Conservation (phyloP, 1,140 invertebrate species). For the Drosophila tsacasi region DNA sequence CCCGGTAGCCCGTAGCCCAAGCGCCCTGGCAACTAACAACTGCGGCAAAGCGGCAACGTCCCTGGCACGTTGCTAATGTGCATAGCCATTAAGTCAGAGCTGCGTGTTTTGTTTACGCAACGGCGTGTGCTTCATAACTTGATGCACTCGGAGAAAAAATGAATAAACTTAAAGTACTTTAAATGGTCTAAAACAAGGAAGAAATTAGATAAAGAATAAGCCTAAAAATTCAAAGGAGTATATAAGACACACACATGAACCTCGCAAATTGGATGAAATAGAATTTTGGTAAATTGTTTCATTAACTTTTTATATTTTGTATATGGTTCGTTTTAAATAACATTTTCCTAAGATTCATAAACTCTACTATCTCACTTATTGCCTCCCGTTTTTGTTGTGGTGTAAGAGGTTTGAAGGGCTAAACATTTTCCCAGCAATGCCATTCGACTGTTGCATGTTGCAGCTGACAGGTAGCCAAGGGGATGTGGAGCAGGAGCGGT, state of each 20-base stretch:
- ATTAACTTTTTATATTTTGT: not conserved
- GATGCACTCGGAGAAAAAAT: not conserved
- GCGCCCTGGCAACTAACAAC: constrained; percentile 13
- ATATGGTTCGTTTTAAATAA: no score
- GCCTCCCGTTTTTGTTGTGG: not conserved
- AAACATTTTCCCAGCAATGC: constrained; percentile 40
- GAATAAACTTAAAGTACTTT: not conserved
- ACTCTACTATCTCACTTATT: not conserved
- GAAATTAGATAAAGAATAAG: not conserved
- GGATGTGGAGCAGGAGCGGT: constrained; percentile 14
- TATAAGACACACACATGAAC: no score
- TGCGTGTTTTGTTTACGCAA: constrained; percentile 84
- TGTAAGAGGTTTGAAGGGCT: constrained; percentile 7
- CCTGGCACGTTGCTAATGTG: constrained; percentile 79
- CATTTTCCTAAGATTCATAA: not conserved
- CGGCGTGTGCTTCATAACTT: constrained; percentile 49
- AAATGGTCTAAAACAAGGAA: not conserved
- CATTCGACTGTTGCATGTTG: constrained; percentile 64
- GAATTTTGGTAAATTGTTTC: not conserved
- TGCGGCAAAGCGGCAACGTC: constrained; percentile 30
- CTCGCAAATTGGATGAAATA: not conserved
- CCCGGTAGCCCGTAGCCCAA: constrained; percentile 4
- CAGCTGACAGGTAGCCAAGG: constrained; percentile 66
- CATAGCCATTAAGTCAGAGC: constrained; percentile 76
- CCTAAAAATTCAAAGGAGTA: no score